phyloP scores from a whole-genome alignment of 2,797 vertebrate species.

The Rhincodon typus region DNA sequence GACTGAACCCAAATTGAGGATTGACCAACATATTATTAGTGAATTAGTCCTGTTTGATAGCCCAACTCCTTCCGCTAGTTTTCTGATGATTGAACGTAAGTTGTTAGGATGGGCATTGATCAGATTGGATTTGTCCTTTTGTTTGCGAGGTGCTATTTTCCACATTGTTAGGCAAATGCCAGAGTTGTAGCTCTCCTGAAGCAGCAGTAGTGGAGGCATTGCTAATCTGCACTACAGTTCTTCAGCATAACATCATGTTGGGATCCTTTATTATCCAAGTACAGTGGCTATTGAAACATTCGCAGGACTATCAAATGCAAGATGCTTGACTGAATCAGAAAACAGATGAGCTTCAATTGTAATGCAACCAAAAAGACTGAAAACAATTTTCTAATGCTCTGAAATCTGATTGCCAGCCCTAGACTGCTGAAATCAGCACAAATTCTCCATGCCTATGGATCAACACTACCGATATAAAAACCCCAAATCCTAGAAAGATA shows the following conservation, averaged over 20 bases:
- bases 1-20: neutral
- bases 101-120: neutral
- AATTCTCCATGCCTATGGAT: no score
- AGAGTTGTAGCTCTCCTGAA: neutral
- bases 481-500: no score
- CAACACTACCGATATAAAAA: no score
- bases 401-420: no score
- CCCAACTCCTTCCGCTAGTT: neutral
- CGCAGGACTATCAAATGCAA: no score
- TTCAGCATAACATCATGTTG: neutral
- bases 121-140: neutral
- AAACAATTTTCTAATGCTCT: no score
- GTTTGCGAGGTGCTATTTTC: neutral
- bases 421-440: no score
- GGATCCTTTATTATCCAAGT: neutral
- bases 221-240: neutral
- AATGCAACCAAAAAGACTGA: no score
- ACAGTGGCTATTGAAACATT: no score
- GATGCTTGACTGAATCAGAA: no score
- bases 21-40: neutral
- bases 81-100: neutral
- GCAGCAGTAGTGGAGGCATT: neutral
- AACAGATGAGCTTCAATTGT: no score
- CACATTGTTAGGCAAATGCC: neutral
- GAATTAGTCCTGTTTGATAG: neutral